Base-by-base conservation (phyloP, 2,888 invertebrate genomes). In the Allophyes oxyacanthae region DNA sequence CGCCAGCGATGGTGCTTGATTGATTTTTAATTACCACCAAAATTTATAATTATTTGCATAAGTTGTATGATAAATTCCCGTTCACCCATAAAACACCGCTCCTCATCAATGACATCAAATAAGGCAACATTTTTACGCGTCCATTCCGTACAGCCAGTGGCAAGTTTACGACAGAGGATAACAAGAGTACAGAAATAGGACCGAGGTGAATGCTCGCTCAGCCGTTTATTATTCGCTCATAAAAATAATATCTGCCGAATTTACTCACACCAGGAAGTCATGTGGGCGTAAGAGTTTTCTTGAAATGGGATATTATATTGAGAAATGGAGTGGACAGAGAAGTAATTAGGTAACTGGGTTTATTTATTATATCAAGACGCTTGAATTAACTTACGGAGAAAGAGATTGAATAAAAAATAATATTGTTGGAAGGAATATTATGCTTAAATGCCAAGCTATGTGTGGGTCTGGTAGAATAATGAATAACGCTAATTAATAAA, bases 191-290 rank as follows among this genome's bases (percentile, higher is more conserved):
- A 72, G 69, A 82, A 82, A 83, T 83, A 83, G 81, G 77, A 61
- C 71, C 59, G 82, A 82, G 89, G 88, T 89, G 83, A 89, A 88
- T 49, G 88, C 75, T 78, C 87, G 62, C 75, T 52, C 54, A 53
- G 79, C 73, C 78, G 81, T 80, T 81, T 80, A 77, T 83, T 78
- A 84, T 85, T 83, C 73, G 79, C 81, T 84, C 84, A 83, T 88
- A 88, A 91, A 90, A 90, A 86, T 84, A 81, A 84, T 65, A 66
- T 69, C 58, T 68, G 54, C 64, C 58, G 59, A 73, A 68, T 76
- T 76, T 65, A 71, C 60, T 62, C 49, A 37, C 40, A 34, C 26
- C 60, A 56, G 55, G 68, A 62, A 59, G 37, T 44, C 46, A 32
- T 58, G 53, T 25, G 56, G 46, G 52, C 40, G 7, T 1, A 6